Evolutionary conservation across 2,888 invertebrate species (phyloP).

Genomic region (Polylopha cassiicola): DNA sequence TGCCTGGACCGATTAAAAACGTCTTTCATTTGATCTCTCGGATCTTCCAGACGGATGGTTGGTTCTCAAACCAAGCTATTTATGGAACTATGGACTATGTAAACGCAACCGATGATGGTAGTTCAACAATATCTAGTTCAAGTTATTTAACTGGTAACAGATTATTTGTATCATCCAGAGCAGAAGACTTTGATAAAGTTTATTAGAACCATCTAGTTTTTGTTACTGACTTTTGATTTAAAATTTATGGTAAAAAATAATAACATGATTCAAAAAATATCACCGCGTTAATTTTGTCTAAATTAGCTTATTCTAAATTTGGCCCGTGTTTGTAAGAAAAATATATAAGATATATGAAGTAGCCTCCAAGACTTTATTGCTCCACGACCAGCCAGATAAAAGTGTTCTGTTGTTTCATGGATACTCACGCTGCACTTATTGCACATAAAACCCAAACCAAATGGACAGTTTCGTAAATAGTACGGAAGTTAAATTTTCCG

Average conservation of each 20-base stretch:
- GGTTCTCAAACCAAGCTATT: slow-evolving; percentile 7
- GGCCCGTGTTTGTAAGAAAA: no score
- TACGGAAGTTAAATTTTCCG: no score
- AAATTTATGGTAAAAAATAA: no score
- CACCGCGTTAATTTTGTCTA: no score
- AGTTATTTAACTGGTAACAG: slow-evolving; percentile 2
- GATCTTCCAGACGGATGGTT: background rate
- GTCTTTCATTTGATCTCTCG: slow-evolving; percentile 5
- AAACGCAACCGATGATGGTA: slow-evolving; percentile 7
- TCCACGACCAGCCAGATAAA: slow-evolving; percentile 1
- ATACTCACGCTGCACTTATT: slow-evolving; percentile 1
- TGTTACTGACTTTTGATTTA: no score
- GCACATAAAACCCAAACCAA: slow-evolving; percentile 7
- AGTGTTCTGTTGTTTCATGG: slow-evolving; percentile 7
- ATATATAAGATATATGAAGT: slow-evolving; percentile 12
- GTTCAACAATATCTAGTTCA: slow-evolving; percentile 11
- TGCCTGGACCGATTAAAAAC: no score
- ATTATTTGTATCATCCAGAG: no score
- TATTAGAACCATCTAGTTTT: no score
- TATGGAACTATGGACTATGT: slow-evolving; percentile 6
- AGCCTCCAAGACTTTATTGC: slow-evolving; percentile 7
- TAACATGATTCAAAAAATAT: no score
- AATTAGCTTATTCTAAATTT: no score
- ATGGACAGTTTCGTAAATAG: no score
- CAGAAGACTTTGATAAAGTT: no score